Percentiles rank a stretch among this genome's conserved stretches.
Conservation (phyloP, 2,888 invertebrate species). For the Diabrotica balteata region DNA sequence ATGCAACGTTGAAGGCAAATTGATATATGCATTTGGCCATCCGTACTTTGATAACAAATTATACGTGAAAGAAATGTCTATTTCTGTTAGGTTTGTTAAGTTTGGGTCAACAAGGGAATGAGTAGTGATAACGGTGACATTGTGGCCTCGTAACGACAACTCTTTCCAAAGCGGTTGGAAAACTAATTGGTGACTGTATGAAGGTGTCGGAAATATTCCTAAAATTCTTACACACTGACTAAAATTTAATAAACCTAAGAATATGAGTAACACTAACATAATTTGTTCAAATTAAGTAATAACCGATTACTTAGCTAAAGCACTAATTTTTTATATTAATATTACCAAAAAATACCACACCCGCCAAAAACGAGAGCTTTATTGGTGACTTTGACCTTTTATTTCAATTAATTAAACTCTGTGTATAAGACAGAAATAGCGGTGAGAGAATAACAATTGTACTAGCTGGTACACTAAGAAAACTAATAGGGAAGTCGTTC, state of each 20-base stretch:
- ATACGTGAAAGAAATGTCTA: constrained; percentile 41
- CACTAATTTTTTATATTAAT: not conserved
- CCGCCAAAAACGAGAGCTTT: too few species aligned
- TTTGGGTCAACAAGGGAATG: constrained; percentile 47
- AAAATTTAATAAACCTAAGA: not conserved
- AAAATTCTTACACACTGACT: constrained; percentile 1
- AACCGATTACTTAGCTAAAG: not conserved
- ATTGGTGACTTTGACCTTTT: too few species aligned
- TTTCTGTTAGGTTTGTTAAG: constrained; percentile 51
- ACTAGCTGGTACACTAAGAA: too few species aligned
- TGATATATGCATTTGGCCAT: not conserved
- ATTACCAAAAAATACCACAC: too few species aligned
- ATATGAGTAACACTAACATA: not conserved
- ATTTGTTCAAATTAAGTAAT: too few species aligned
- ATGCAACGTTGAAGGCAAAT: not conserved
- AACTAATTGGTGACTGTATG: constrained; percentile 46
- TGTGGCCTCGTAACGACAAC: constrained; percentile 50
- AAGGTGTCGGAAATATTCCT: constrained; percentile 5
- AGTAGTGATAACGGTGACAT: constrained; percentile 51
- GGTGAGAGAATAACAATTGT: too few species aligned
- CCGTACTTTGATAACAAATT: not conserved
- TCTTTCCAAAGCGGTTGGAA: constrained; percentile 49
- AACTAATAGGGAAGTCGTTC: too few species aligned
- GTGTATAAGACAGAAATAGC: too few species aligned
- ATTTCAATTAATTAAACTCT: too few species aligned